phyloP scores from a whole-genome alignment of 2,797 vertebrate species.

The Erithacus rubecula region DNA sequence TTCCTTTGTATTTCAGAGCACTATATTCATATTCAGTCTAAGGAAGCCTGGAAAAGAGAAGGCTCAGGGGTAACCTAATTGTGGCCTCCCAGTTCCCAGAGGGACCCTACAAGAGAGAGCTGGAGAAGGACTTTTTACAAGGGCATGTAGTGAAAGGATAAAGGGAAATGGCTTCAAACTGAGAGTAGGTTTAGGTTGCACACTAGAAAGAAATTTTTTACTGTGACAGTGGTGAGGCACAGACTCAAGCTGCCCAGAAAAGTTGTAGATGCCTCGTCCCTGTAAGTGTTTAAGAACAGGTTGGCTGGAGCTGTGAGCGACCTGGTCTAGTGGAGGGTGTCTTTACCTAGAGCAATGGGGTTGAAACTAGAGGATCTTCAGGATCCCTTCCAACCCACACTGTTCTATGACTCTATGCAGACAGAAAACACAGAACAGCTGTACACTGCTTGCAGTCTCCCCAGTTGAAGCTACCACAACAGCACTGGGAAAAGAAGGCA shows the following conservation, averaged over 20 bases:
- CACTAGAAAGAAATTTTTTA: not conserved
- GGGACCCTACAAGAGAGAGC: not conserved
- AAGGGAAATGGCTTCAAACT: not conserved
- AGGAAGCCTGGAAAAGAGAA: not conserved
- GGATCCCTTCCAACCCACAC: not conserved
- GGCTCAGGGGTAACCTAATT: not conserved
- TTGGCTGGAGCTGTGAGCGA: not conserved
- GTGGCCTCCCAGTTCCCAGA: not conserved
- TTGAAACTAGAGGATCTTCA: not conserved
- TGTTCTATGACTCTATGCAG: rapidly evolving
- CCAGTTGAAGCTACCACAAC: not conserved
- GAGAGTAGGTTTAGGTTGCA: not conserved
- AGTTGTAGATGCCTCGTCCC: not conserved
- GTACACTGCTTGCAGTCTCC: not conserved
- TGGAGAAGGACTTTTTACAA: not conserved
- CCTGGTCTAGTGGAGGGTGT: not conserved
- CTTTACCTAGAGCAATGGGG: not conserved
- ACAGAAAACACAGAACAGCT: not conserved
- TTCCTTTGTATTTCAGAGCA: not conserved
- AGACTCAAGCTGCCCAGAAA: not conserved
- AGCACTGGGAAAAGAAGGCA: not conserved
- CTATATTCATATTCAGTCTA: not conserved
- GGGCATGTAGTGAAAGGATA: not conserved
- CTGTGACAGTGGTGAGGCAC: not conserved
- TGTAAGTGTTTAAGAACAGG: not conserved